phyloP scores from a whole-genome alignment of 2,113 vertebrate species.

The Podilymbus podiceps region DNA sequence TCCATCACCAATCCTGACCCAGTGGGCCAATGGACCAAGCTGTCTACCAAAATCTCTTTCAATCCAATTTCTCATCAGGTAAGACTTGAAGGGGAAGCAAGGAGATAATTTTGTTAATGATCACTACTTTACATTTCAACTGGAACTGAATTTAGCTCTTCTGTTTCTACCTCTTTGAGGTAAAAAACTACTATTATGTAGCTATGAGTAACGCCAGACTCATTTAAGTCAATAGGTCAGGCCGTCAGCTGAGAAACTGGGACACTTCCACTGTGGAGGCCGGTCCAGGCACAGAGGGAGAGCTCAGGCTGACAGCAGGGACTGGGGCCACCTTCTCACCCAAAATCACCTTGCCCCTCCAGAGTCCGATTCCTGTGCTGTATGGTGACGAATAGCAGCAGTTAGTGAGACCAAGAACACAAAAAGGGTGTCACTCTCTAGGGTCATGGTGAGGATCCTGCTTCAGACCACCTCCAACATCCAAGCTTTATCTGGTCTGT shows the following conservation, averaged over 20 bases:
- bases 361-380: neutral
- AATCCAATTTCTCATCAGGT: neutral
- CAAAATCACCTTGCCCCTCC: fast-evolving
- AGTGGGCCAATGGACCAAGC: neutral
- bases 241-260: neutral
- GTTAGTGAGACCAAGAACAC: neutral
- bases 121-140: neutral
- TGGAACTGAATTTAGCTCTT: neutral
- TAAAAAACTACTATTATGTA: neutral
- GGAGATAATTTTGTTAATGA: neutral
- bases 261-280: fast-evolving
- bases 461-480: neutral
- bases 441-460: neutral
- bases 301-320: neutral
- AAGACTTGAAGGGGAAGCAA: neutral
- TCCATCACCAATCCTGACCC: neutral
- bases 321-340: neutral
- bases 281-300: neutral
- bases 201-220: neutral
- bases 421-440: neutral
- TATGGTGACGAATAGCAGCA: fast-evolving
- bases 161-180: neutral
- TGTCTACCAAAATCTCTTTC: neutral
- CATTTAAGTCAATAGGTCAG: neutral
- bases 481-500: neutral